A percentile compares a stretch with the other conserved stretches of the same genome.
These are phyloP conservation scores for Phainopepla nitens DNA, from an alignment of 2,113 vertebrate species.

Conservation along the genomic window DNA sequence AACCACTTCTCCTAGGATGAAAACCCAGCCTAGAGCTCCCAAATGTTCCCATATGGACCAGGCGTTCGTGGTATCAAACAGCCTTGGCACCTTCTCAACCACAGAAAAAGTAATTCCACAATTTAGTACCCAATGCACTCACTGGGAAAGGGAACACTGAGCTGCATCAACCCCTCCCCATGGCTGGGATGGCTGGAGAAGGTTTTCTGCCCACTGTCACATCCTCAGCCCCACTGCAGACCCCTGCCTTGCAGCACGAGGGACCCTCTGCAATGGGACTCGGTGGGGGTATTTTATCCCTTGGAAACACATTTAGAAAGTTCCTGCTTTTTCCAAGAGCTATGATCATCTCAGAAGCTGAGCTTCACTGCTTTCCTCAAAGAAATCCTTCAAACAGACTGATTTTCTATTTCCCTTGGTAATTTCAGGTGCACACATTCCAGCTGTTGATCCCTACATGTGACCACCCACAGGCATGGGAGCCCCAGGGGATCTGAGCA, in stretches of 20 bases:
- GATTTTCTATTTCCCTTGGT: neutral
- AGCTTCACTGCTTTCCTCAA: neutral
- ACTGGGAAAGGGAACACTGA: neutral
- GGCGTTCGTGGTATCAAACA: fast-evolving
- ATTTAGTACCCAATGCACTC: neutral
- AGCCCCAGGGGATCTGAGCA: neutral
- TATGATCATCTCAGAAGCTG: neutral
- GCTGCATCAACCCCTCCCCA: neutral
- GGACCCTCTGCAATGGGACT: neutral
- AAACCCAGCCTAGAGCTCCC: neutral
- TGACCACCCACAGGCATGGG: too few species aligned
- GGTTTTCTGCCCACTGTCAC: neutral
- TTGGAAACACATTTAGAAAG: neutral
- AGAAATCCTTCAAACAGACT: neutral
- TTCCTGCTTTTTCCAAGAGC: neutral
- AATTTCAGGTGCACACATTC: fast-evolving
- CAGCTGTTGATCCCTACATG: neutral
- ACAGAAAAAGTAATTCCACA: neutral
- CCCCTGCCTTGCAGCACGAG: neutral
- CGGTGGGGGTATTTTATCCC: fast-evolving
- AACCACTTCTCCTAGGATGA: neutral
- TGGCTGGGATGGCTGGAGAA: neutral
- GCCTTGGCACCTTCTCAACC: neutral
- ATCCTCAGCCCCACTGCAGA: neutral
- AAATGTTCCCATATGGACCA: fast-evolving